Base-by-base conservation (phyloP, 2,797 vertebrate species). In the Gila robusta region DNA sequence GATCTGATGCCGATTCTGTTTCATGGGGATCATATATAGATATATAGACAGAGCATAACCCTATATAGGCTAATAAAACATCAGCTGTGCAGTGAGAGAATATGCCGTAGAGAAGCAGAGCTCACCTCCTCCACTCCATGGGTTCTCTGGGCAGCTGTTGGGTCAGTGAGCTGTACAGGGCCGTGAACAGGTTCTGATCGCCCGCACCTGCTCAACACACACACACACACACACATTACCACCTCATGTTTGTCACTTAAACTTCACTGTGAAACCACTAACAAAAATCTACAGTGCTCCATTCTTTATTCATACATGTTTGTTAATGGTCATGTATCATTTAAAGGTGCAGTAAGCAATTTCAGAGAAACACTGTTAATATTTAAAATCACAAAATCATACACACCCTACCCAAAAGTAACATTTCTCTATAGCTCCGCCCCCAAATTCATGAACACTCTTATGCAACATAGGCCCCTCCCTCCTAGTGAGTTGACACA, bases 101-200 rank as follows among this genome's bases (percentile, higher is more conserved):
- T 28, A 64, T 64, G 62, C n/a, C 4, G 4, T 2, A 12, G 10
- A 10, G 19, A 49, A 16, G 64, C 16, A 26, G 23, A 26, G 5
- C 89, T 88, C 92, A 98, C 98, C 98, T 97, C 90, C 98, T 97
- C 98, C 98, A 99, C 91, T 99, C 98, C 98, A 99, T 98, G 6
- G 98, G 97, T 88, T 99, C 98, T 91, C 97, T 94, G 79, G 98
- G 97, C 91, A 99, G 97, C 90, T 99, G 98, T 92, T 98, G 98
- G 90, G 97, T 97, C 92, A 99, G 94, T 0, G 95, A 96, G 35
- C 96, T 97, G 91, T 98, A 98, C 32, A 99, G 91, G 85, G 97
- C 97, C 11, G 96, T 96, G 89, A 99, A 99, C 92, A 99, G 95
- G 89, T 91, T 95, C 94, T 98, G 97, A 94, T 99, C 98, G 93